Evolutionary conservation across 2,888 invertebrate genomes (phyloP).

Genomic region (Oxycera nigricornis): DNA sequence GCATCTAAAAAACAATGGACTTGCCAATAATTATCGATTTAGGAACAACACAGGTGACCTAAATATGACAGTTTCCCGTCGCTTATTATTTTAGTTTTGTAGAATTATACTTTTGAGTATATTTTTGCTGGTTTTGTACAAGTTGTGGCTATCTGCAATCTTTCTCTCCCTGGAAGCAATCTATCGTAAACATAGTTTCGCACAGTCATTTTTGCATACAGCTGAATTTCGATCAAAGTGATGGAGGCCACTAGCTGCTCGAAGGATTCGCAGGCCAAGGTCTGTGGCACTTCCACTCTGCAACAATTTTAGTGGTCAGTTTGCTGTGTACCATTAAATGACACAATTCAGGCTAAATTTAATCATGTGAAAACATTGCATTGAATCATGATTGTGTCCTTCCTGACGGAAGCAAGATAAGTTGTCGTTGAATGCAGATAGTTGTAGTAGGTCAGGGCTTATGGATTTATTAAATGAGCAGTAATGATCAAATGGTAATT

Average conservation of each 20-base stretch:
- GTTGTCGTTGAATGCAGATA: no score
- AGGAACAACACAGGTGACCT: slow-evolving; percentile 54
- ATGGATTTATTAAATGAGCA: no score
- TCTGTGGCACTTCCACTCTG: not conserved
- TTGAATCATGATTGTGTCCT: not conserved
- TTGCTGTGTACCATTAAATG: slow-evolving; percentile 3
- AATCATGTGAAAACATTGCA: not conserved
- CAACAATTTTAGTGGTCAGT: slow-evolving; percentile 28
- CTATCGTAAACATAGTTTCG: slow-evolving; percentile 19
- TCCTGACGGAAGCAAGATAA: not conserved
- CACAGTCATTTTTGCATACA: slow-evolving; percentile 4
- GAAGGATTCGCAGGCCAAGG: slow-evolving; percentile 21
- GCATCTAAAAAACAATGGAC: slow-evolving; percentile 55
- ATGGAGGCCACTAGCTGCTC: no score
- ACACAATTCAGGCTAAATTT: slow-evolving; percentile 31
- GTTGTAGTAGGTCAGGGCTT: no score
- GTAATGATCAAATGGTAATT: no score
- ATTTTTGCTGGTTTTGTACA: not conserved
- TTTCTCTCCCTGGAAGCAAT: not conserved
- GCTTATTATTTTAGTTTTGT: slow-evolving; percentile 6
- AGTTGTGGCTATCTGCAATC: not conserved
- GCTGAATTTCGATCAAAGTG: not conserved
- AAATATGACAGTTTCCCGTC: not conserved
- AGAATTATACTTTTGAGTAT: no score
- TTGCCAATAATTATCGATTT: slow-evolving; percentile 62